These are phyloP conservation scores for Amblyopsis rosae DNA, from an alignment of 2,113 vertebrate genomes.

Conservation along the genomic window DNA sequence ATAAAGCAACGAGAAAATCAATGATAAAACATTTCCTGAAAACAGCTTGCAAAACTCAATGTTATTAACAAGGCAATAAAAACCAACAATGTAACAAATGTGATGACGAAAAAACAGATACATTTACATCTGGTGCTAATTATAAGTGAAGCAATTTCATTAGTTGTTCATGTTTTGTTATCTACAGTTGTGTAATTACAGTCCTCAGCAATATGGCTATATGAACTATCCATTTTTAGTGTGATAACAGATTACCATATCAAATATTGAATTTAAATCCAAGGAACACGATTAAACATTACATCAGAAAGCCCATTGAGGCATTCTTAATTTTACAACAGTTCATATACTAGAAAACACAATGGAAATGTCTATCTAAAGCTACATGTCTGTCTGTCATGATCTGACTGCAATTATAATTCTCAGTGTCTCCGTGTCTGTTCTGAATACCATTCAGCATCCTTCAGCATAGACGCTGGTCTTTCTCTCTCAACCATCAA, in stretches of 20 bases:
- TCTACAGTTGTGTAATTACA: constrained; percentile 8
- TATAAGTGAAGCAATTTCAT: constrained; percentile 16
- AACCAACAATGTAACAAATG: not conserved
- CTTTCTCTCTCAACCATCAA: constrained; percentile 35
- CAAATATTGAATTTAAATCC: too few relatives aligned
- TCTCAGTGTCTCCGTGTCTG: constrained; percentile 36
- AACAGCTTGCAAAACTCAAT: not conserved
- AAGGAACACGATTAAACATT: too few relatives aligned
- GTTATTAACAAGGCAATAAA: not conserved
- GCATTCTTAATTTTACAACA: constrained; percentile 1
- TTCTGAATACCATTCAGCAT: constrained; percentile 32
- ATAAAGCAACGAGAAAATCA: not conserved
- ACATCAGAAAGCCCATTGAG: not conserved
- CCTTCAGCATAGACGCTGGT: not conserved
- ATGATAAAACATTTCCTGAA: constrained; percentile 1
- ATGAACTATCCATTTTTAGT: too few relatives aligned
- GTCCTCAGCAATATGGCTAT: not conserved
- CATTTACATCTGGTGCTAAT: not conserved
- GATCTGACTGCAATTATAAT: not conserved
- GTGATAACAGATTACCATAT: too few relatives aligned
- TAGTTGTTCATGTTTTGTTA: not conserved
- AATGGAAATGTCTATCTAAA: not conserved
- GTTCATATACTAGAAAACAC: not conserved
- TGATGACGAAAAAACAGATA: not conserved
- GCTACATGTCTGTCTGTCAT: not conserved